Evolutionary conservation across 2,888 invertebrate genomes (phyloP).

Genomic region (Selenia dentaria): DNA sequence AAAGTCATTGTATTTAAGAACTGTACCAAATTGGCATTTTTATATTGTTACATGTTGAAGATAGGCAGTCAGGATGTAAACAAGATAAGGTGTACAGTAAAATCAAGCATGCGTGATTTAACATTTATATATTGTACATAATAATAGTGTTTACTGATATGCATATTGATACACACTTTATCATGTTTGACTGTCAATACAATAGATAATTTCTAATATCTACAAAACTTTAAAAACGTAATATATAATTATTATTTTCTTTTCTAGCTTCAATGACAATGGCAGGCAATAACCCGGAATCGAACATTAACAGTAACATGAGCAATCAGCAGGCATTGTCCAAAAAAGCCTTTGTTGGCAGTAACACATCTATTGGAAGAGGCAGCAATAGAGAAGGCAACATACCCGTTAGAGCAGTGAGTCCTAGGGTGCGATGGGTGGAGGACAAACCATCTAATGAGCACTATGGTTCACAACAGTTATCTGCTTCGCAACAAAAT

Average conservation of each 20-base stretch:
- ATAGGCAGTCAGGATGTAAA: constrained; percentile 39
- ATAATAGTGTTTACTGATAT: constrained; percentile 47
- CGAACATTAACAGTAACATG: constrained; percentile 71
- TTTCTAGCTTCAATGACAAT: constrained; percentile 89
- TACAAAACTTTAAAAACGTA: background rate
- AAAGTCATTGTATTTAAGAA: constrained; percentile 61
- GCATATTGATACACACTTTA: constrained; percentile 55
- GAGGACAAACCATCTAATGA: constrained; percentile 72
- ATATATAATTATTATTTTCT: constrained; percentile 7
- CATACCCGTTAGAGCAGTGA: constrained; percentile 80
- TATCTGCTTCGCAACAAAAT: constrained; percentile 75
- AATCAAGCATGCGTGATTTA: constrained; percentile 60
- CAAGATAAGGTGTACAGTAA: constrained; percentile 70
- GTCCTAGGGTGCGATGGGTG: constrained; percentile 79
- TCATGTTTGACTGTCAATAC: constrained; percentile 54
- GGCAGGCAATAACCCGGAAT: constrained; percentile 85
- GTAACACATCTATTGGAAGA: constrained; percentile 78
- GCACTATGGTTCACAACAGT: constrained; percentile 69
- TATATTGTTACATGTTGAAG: constrained; percentile 2
- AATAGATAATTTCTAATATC: background rate
- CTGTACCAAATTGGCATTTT: constrained; percentile 65
- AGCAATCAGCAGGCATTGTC: constrained; percentile 74
- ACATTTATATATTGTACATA: constrained; percentile 54
- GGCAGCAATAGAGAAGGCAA: constrained; percentile 68
- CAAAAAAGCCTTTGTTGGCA: constrained; percentile 80